Percentiles rank a stretch among this genome's conserved stretches.
These are phyloP conservation scores for Priapulus caudatus DNA, from an alignment of 2,888 invertebrate species.

Conservation along the genomic window DNA sequence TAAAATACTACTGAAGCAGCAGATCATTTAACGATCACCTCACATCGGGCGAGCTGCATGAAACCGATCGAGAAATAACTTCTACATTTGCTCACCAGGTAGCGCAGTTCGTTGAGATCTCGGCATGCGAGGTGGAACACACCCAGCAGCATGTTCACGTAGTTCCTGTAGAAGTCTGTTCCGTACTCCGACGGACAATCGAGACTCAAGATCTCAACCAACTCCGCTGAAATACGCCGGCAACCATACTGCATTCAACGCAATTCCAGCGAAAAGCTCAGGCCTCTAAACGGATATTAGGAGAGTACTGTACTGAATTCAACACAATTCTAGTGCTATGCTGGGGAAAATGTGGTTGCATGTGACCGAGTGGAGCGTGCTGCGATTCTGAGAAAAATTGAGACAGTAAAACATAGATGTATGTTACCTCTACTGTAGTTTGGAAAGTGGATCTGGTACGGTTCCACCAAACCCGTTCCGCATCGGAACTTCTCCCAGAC, in stretches of 20 bases:
- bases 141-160: constrained; percentile 65
- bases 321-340: no score
- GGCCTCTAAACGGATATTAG: no score
- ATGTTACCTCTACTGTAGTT: constrained; percentile 57
- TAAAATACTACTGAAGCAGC: no score
- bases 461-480: constrained; percentile 56
- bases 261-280: no score
- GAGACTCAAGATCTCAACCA: constrained; percentile 36
- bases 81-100: constrained; percentile 56
- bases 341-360: no score
- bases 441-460: constrained; percentile 59
- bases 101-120: constrained; percentile 66
- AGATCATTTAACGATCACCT: no score
- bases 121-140: constrained; percentile 73
- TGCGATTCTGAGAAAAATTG: background rate
- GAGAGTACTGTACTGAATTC: no score
- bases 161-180: constrained; percentile 55
- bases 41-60: no score
- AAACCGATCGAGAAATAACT: no score
- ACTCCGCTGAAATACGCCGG: constrained; percentile 44
- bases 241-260: constrained; percentile 36
- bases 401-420: background rate
- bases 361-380: background rate
- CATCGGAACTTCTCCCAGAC: constrained; percentile 65
- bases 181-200: constrained; percentile 31